Conservation (phyloP, 2,888 invertebrate genomes). For the Sepiola atlantica region DNA sequence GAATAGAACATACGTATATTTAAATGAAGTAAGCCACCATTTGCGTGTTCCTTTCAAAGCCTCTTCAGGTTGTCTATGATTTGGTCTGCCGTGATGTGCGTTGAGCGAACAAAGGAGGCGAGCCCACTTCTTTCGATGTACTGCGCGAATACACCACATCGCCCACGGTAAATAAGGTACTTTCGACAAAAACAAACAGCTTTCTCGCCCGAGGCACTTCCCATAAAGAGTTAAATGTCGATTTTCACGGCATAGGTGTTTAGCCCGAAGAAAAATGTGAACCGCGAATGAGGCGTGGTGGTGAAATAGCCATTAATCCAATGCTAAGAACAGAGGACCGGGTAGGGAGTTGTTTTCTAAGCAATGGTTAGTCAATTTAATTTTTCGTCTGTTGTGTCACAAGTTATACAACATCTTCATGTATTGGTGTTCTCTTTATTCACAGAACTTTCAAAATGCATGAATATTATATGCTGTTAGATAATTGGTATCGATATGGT, state of each 20-base stretch:
- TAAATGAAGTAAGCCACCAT: no score
- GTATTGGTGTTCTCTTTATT: not conserved
- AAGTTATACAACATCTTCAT: not conserved
- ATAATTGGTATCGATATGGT: no score
- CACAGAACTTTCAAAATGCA: not conserved
- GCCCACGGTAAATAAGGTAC: not conserved
- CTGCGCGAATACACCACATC: not conserved
- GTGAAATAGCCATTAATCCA: not conserved
- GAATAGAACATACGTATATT: no score
- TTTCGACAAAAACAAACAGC: not conserved
- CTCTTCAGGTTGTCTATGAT: not conserved
- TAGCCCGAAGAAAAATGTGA: no score
- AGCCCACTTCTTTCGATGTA: not conserved
- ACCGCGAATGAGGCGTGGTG: not conserved
- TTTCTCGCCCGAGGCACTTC: not conserved
- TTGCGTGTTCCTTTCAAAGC: no score
- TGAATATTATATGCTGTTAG: not conserved
- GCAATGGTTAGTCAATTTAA: not conserved
- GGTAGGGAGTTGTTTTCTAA: not conserved
- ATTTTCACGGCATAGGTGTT: no score
- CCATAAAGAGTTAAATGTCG: constrained; percentile 2
- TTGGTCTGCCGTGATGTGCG: not conserved
- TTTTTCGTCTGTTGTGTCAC: not conserved
- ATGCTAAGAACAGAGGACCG: not conserved
- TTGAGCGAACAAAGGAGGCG: not conserved